Base-by-base conservation (phyloP, 1,140 invertebrate genomes). In the Musca vetustissima region DNA sequence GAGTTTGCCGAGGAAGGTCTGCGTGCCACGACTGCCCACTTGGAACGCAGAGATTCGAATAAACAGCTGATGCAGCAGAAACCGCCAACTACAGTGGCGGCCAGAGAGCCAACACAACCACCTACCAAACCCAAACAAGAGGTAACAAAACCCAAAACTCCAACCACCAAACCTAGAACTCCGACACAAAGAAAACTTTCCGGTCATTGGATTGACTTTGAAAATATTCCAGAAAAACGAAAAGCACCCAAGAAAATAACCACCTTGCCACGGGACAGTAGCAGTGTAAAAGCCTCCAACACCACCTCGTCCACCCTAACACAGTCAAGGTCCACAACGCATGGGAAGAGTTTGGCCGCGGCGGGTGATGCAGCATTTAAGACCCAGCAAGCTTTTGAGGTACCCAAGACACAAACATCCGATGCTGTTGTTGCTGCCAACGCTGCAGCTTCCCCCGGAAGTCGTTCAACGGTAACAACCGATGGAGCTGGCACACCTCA, bases 141-240 rank as follows among this genome's bases (percentile, higher is more conserved):
- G 49, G 72, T 32, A 21, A n/a, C 8, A 65, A 61, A 69, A 55
- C 28, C 57, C 4, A 61, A 61, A 36, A 61, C 64, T n/a, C 43
- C 43, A 25, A 47, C 24, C 17, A 50, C 43, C 8, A 65, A 43
- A 25, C 43, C 64, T 9, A 65, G 36, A 36, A 32, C 57, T 19
- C 36, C 69, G 36, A 70, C 69, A 55, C 69, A 70, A 67, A 22
- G 79, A 32, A 81, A 83, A 66, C 76, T 80, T 14, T 84, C 85
- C 2, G 84, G 80, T 0, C 88, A 89, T 65, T 95, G 93, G 93
- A 91, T 95, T 28, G 92, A 93, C 76, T 93, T 94, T 76, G 91
- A 93, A 79, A 92, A 94, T 73, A 89, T 93, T 64, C 92, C 92
- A 0, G 92, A 94, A 79, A 87, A 88, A 71, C 84, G 90, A 19